phyloP scores from a whole-genome alignment of 1,140 invertebrate species.

The Neomicropteryx cornuta region DNA sequence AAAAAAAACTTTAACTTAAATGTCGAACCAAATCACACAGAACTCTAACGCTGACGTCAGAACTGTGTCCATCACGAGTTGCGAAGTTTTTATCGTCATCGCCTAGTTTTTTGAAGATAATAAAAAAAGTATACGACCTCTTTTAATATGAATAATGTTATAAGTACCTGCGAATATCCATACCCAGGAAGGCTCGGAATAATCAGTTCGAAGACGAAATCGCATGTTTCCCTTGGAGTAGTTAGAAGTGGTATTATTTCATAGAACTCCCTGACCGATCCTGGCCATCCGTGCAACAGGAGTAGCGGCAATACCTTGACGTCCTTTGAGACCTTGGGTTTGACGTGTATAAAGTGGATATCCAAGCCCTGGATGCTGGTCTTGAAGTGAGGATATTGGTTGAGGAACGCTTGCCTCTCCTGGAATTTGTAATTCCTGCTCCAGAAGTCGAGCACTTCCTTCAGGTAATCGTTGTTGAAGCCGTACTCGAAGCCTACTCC shows the following conservation, averaged over 20 bases:
- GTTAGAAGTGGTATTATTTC: slow-evolving; percentile 63
- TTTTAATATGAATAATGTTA: too few species aligned
- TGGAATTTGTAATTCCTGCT: slow-evolving; percentile 57
- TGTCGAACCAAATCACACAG: too few species aligned
- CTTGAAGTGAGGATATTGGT: slow-evolving; percentile 54
- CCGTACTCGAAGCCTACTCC: slow-evolving; percentile 57
- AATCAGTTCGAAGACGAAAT: slow-evolving; percentile 72
- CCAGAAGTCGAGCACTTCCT: slow-evolving; percentile 53
- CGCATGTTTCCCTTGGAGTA: slow-evolving; percentile 36
- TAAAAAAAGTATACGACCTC: too few species aligned
- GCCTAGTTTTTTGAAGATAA: too few species aligned
- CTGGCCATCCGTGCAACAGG: slow-evolving; percentile 84
- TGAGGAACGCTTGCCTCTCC: slow-evolving; percentile 48
- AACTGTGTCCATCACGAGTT: too few species aligned
- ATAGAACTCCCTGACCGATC: slow-evolving; percentile 77
- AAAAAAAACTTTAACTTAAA: too few species aligned
- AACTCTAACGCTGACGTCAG: too few species aligned
- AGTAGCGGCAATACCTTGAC: slow-evolving; percentile 60
- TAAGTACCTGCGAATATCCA: slow-evolving; percentile 62
- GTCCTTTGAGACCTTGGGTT: slow-evolving; percentile 16
- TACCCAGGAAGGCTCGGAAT: slow-evolving; percentile 74
- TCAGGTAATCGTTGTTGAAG: slow-evolving; percentile 50
- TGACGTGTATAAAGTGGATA: slow-evolving; percentile 56
- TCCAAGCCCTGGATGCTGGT: slow-evolving; percentile 53
- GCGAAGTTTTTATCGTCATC: too few species aligned